Conservation (phyloP, 1,140 invertebrate genomes). For the Myzus persicae region DNA sequence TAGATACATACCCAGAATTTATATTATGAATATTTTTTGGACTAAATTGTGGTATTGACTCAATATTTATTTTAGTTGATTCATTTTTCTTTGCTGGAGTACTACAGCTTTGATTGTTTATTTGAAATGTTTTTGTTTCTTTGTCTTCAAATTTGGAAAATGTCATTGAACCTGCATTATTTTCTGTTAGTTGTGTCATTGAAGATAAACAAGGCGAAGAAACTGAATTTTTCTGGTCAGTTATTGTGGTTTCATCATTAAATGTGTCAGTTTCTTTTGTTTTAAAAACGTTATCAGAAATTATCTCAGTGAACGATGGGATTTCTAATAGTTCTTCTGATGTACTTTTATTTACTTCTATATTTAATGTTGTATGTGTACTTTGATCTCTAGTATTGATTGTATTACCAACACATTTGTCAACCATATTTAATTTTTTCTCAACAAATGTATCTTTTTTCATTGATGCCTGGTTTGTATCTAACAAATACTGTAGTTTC, state of each 20-base stretch:
- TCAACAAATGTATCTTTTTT: constrained; percentile 29
- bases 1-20: not conserved
- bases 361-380: not conserved
- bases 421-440: constrained; percentile 26
- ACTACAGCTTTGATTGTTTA: not conserved
- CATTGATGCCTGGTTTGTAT: not conserved
- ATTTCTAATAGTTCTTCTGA: not conserved
- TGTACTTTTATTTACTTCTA: not conserved
- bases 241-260: not conserved
- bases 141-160: not conserved
- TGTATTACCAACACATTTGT: constrained; percentile 22
- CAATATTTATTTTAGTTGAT: not conserved
- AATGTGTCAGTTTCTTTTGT: not conserved
- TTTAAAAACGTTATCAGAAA: constrained; percentile 2
- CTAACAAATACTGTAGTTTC: constrained; percentile 40
- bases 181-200: not conserved
- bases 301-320: constrained; percentile 20
- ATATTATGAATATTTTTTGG: not conserved
- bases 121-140: not conserved
- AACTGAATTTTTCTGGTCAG: not conserved
- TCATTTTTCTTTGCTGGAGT: not conserved
- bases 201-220: not conserved
- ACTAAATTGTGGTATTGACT: not conserved
- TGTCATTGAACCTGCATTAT: too few relatives aligned
- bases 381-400: constrained; percentile 3